Conservation (phyloP, 2,113 vertebrate species). For the Peucedramus taeniatus region DNA sequence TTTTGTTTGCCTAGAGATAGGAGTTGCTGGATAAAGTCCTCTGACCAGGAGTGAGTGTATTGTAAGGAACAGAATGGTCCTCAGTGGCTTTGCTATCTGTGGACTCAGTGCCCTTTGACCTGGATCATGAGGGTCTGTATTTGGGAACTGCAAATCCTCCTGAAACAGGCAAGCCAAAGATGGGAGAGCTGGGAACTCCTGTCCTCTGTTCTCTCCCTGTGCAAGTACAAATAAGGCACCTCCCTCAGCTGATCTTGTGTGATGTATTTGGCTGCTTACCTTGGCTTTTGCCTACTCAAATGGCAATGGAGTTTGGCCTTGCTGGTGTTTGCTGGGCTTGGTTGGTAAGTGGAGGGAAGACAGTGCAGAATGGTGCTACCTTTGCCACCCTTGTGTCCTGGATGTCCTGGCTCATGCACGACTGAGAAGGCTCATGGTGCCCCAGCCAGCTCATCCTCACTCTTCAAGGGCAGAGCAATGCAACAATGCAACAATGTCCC, state of each 20-base stretch:
- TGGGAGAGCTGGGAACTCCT: neutral
- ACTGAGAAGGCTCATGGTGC: neutral
- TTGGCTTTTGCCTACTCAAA: neutral
- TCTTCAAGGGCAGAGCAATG: neutral
- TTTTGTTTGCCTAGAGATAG: neutral
- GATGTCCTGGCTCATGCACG: neutral
- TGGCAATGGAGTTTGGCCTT: neutral
- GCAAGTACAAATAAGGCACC: neutral
- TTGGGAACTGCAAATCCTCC: neutral
- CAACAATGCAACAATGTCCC: neutral
- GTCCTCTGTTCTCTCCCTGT: neutral
- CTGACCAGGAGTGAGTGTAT: neutral
- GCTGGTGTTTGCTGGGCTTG: neutral
- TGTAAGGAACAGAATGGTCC: neutral
- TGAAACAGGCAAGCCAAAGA: neutral
- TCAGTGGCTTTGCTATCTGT: neutral
- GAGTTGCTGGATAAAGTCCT: neutral
- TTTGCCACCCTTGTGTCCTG: neutral
- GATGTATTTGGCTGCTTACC: neutral
- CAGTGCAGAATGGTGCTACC: neutral
- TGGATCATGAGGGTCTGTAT: neutral
- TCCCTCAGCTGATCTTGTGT: neutral
- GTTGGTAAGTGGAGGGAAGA: neutral
- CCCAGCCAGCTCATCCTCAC: neutral
- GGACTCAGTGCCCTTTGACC: neutral